Base-by-base conservation (phyloP, 2,797 vertebrate genomes). In the Serranus cabrilla region DNA sequence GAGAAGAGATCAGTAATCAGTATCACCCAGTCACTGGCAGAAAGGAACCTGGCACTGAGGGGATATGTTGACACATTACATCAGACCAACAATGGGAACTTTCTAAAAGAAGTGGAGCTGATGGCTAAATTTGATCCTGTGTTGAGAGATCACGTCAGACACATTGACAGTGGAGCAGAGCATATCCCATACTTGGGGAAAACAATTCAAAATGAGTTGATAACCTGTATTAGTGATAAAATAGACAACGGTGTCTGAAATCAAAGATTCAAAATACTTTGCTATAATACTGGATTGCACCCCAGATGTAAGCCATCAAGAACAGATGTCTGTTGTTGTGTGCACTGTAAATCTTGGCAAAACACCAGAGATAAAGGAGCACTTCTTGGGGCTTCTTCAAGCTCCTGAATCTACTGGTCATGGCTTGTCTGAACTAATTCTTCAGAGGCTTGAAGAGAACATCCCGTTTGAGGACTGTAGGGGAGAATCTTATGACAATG, bases 401-500 rank as follows among this genome's bases (percentile, higher is more conserved):
- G 55, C 76, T 58, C 45, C 66, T 47, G 42, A 69, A 62, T 64
- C 74, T 10, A 81, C 60, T 31, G 79, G 76, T n/a, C 60, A 34
- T 16, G 40, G 63, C 8, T 59, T 81, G 49, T 88, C 76, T 2
- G n/a, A 8, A 12, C 55, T 79, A 5, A 81, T 86, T 50, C 43
- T 84, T 11, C 59, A 78, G 2, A 67, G 39, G 47, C 68, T 85
- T 50, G 77, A 87, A n/a, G 56, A 83, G 4, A 68, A 78, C 18
- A 73, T 83, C 25, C 51, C 77, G 14, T 82, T 86, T 37, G 11
- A 83, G 14, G 65, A 87, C 56, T 75, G 71, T 57, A 43, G 79
- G 43, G 76, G 83, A 7, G 76, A 80, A 7, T 71, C 72, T 1
- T 86, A 74, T 55, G 74, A 86, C 60, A 85, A 85, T 39, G 77